These are phyloP conservation scores for Galago senegalensis DNA, from an alignment of 2,797 vertebrate genomes.

Conservation along the genomic window DNA sequence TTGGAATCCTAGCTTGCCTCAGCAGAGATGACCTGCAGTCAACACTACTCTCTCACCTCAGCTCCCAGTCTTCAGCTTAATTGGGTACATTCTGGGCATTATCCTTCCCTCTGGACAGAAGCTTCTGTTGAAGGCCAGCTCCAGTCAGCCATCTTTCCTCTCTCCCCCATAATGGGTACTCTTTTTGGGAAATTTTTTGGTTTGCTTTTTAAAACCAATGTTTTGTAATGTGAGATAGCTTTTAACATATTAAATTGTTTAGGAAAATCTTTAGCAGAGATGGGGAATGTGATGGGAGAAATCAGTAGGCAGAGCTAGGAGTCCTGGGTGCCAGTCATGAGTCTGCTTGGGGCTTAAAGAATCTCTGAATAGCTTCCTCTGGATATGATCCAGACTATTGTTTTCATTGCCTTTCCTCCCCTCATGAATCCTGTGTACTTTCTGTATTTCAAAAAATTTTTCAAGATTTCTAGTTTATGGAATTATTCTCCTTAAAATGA, in stretches of 20 bases:
- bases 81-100: no score
- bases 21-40: no score
- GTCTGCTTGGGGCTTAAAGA: neutral
- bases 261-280: neutral
- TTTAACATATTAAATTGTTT: neutral
- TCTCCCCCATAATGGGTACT: neutral
- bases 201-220: neutral
- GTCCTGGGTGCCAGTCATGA: rapidly evolving
- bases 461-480: neutral
- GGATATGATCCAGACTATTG: rapidly evolving
- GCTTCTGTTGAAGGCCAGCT: no score
- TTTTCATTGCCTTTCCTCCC: neutral
- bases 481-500: neutral
- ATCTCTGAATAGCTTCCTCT: rapidly evolving
- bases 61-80: no score
- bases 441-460: neutral
- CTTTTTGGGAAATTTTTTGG: neutral
- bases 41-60: no score
- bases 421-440: neutral
- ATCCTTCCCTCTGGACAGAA: no score
- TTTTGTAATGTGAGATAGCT: neutral
- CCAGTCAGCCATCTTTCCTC: no score
- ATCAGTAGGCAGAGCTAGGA: rapidly evolving
- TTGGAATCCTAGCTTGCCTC: no score
- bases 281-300: neutral